phyloP scores from a whole-genome alignment of 2,113 vertebrate species.

The Carollia perspicillata region DNA sequence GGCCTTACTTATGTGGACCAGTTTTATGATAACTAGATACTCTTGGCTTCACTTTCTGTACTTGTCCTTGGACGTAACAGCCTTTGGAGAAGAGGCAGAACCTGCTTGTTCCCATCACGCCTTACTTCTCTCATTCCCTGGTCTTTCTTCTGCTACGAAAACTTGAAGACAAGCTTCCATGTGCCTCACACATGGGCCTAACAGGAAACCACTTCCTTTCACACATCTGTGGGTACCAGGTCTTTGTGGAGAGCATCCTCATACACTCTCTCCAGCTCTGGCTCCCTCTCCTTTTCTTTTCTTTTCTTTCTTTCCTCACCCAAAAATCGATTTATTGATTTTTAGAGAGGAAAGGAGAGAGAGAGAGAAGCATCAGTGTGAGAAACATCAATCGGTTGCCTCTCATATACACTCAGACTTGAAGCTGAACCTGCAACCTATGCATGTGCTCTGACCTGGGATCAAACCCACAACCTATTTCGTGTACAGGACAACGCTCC shows the following conservation, averaged over 20 bases:
- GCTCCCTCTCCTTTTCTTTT: not conserved
- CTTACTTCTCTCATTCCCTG: not conserved
- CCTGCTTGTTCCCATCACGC: not conserved
- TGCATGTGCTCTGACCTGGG: too few species aligned
- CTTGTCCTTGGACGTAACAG: not conserved
- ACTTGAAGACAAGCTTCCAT: not conserved
- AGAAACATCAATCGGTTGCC: too few species aligned
- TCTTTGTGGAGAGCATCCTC: not conserved
- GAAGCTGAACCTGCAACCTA: too few species aligned
- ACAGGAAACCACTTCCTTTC: not conserved
- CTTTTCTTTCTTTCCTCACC: too few species aligned
- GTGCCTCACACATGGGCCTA: not conserved
- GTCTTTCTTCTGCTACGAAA: constrained; percentile 20
- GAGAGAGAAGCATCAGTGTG: too few species aligned
- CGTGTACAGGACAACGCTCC: too few species aligned
- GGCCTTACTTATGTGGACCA: not conserved
- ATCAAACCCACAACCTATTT: too few species aligned
- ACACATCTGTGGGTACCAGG: not conserved
- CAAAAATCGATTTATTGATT: too few species aligned
- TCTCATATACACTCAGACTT: too few species aligned
- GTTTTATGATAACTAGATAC: not conserved
- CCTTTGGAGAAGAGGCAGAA: not conserved
- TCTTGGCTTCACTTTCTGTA: constrained; percentile 3
- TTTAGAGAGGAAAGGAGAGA: too few species aligned
- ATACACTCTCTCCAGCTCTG: not conserved